Conservation (phyloP, 2,888 invertebrate genomes). For the Octonoba sinensis region DNA sequence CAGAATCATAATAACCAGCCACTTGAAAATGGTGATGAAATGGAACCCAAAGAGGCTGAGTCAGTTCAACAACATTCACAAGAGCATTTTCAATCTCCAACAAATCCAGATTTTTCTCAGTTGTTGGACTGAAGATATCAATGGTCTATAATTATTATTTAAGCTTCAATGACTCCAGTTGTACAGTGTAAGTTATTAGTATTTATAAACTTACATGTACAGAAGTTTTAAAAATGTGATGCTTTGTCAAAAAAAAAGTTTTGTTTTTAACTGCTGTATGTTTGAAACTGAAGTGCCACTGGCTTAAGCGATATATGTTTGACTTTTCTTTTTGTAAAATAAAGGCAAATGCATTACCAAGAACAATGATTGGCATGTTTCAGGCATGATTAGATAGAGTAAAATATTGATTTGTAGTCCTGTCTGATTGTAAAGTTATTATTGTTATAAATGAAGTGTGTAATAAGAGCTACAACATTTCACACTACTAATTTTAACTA, state of each 20-base stretch:
- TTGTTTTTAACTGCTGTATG: slow-evolving; percentile 20
- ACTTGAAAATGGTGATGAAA: slow-evolving; percentile 50
- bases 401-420: no score
- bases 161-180: slow-evolving; percentile 13
- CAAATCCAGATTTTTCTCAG: slow-evolving; percentile 61
- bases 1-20: slow-evolving; percentile 41
- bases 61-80: slow-evolving; percentile 37
- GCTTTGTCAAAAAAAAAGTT: slow-evolving; percentile 33
- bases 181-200: slow-evolving; percentile 59
- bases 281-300: slow-evolving; percentile 44
- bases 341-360: not conserved
- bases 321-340: not conserved
- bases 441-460: no score
- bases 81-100: slow-evolving; percentile 59
- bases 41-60: slow-evolving; percentile 41
- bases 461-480: no score
- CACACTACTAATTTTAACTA: no score
- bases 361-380: no score
- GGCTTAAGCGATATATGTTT: not conserved
- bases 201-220: slow-evolving; percentile 55
- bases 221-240: slow-evolving; percentile 42
- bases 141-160: slow-evolving; percentile 3
- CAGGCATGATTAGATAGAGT: no score
- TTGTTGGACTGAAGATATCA: slow-evolving; percentile 47
- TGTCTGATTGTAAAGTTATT: no score